Evolutionary conservation across 2,113 vertebrate genomes (phyloP).

Genomic region (Oxygymnocypris stewartii): DNA sequence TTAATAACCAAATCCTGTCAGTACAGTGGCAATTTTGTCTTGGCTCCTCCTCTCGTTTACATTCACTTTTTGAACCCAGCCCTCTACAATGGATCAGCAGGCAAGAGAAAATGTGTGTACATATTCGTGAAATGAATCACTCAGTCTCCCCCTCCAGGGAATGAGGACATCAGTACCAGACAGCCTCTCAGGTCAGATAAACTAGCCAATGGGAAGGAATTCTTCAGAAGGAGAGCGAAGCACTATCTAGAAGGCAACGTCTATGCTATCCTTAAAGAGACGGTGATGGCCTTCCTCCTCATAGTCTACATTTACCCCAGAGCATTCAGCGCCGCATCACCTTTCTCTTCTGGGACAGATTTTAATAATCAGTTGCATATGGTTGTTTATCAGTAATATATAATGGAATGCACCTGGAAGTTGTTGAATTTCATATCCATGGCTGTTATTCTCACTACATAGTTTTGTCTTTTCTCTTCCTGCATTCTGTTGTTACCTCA

Average conservation of each 20-base stretch:
- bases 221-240: slow-evolving; percentile 18
- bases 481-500: too few relatives aligned
- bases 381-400: slow-evolving; percentile 1
- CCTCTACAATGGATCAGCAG: slow-evolving; percentile 12
- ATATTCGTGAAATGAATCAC: slow-evolving; percentile 55
- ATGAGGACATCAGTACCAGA: slow-evolving; percentile 30
- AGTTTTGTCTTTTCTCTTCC: slow-evolving; percentile 30
- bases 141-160: slow-evolving; percentile 12
- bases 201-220: slow-evolving; percentile 33
- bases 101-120: slow-evolving; percentile 41
- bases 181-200: slow-evolving; percentile 30
- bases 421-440: not conserved
- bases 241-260: not conserved
- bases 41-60: slow-evolving; percentile 8
- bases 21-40: not conserved
- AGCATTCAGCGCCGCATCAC: not conserved
- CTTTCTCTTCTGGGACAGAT: slow-evolving; percentile 11
- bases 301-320: not conserved
- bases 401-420: not conserved
- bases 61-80: slow-evolving; percentile 18
- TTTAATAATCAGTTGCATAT: not conserved
- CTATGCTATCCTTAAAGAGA: not conserved
- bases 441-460: not conserved
- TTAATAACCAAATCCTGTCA: not conserved
- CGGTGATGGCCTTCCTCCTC: not conserved